Evolutionary conservation across 2,113 vertebrate genomes (phyloP).

Genomic region (Chaetodon auriga): DNA sequence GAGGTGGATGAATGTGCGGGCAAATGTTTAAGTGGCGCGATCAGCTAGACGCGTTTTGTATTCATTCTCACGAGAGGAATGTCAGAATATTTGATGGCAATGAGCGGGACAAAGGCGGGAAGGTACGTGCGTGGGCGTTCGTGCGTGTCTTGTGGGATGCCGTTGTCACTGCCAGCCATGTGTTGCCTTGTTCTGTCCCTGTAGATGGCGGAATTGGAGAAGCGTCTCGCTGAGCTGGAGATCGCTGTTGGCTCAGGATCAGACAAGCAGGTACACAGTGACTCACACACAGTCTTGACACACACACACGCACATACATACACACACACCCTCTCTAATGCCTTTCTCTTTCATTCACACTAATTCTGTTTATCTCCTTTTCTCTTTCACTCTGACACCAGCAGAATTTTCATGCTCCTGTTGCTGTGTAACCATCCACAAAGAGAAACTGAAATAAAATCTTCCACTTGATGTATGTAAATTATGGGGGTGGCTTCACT

Average conservation of each 20-base stretch:
- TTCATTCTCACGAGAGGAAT: constrained; percentile 29
- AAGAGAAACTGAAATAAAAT: constrained; percentile 37
- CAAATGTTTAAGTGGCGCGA: background rate
- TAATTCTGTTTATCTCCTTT: constrained; percentile 18
- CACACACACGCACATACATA: constrained; percentile 16
- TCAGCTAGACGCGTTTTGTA: background rate
- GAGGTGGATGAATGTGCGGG: constrained; percentile 19
- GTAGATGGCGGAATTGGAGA: constrained; percentile 93
- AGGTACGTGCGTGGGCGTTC: background rate
- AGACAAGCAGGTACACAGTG: constrained; percentile 89
- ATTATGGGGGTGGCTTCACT: background rate
- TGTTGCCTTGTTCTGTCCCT: constrained; percentile 45
- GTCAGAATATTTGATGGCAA: constrained; percentile 44
- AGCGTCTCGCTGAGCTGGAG: constrained; percentile 93
- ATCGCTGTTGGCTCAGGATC: constrained; percentile 88
- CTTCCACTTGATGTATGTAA: constrained; percentile 37
- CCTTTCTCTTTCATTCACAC: constrained; percentile 31
- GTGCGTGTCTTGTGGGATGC: constrained; percentile 19
- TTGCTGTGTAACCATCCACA: constrained; percentile 27
- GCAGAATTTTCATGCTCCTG: constrained; percentile 16
- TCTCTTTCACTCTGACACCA: constrained; percentile 31
- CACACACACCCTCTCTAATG: constrained; percentile 1
- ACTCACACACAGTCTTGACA: background rate
- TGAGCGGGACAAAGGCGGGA: constrained; percentile 18
- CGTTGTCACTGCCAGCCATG: constrained; percentile 37